These are phyloP conservation scores for Patiria pectinifera DNA, from an alignment of 53 echinoderm and acorn worm genomes.

Conservation along the genomic window DNA sequence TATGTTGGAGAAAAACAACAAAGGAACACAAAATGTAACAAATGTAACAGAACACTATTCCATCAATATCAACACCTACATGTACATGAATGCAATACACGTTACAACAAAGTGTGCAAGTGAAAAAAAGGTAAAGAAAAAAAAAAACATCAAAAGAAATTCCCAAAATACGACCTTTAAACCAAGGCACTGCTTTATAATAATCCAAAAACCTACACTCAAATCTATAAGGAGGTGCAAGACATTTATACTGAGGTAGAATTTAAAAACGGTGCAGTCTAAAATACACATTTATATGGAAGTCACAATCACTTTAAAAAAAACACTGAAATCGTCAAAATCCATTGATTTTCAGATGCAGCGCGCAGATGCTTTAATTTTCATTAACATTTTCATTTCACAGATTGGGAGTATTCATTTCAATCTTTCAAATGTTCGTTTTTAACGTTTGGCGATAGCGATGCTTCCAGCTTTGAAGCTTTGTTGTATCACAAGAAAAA, in stretches of 20 bases:
- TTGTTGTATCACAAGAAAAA: too few relatives aligned
- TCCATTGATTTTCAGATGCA: background rate
- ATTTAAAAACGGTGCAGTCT: slow-evolving; percentile 49
- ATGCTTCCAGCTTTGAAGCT: background rate
- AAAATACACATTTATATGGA: slow-evolving; percentile 19
- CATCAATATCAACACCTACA: background rate
- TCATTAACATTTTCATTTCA: background rate
- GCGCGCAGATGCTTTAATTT: background rate
- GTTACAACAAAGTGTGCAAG: background rate
- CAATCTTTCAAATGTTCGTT: background rate
- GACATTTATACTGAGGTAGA: slow-evolving; percentile 61
- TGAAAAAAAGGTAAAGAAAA: background rate
- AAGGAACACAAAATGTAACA: slow-evolving; percentile 3
- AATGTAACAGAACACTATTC: background rate
- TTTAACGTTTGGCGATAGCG: background rate
- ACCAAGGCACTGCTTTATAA: slow-evolving; percentile 60
- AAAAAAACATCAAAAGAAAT: slow-evolving; percentile 17
- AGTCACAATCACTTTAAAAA: background rate
- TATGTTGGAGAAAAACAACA: background rate
- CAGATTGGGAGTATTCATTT: background rate
- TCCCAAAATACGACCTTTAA: background rate
- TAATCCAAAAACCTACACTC: background rate
- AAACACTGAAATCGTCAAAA: background rate
- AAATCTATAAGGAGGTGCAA: slow-evolving; percentile 44
- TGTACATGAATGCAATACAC: background rate